Conservation (phyloP, 2,797 vertebrate species). For the Falco cherrug region DNA sequence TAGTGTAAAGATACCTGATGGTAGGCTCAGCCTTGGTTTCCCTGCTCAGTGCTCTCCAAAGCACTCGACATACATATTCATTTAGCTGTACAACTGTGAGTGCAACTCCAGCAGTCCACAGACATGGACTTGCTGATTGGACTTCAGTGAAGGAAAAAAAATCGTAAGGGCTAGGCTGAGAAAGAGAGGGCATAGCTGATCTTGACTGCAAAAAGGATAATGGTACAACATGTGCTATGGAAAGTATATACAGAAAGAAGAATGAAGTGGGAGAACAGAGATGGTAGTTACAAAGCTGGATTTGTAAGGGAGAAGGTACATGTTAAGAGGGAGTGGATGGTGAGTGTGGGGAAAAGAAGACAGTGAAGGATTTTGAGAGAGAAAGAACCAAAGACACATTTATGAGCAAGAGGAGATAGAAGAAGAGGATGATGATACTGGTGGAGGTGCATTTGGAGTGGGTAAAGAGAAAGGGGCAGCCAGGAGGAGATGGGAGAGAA, state of each 20-base stretch:
- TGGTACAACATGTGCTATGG: background rate
- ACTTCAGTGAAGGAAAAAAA: background rate
- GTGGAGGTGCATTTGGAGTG: background rate
- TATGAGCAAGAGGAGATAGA: background rate
- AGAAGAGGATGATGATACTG: background rate
- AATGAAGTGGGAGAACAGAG: background rate
- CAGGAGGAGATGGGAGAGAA: background rate
- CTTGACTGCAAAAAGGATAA: background rate
- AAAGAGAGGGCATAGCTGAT: background rate
- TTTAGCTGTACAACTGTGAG: background rate
- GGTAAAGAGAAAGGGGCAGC: background rate
- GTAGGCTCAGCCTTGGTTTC: background rate
- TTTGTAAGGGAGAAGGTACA: background rate
- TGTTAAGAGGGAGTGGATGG: background rate
- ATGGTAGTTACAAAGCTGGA: background rate
- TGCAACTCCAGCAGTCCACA: background rate
- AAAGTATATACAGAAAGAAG: background rate
- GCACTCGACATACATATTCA: rapidly evolving
- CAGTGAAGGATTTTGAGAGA: background rate
- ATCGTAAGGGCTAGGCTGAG: background rate
- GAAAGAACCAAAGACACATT: background rate
- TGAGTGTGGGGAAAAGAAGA: background rate
- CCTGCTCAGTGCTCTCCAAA: background rate
- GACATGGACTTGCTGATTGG: background rate
- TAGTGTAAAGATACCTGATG: background rate